Percentiles rank a stretch among this genome's conserved stretches.
phyloP scores from a whole-genome alignment of 1,140 invertebrate genomes.

The Bombus superbus region DNA sequence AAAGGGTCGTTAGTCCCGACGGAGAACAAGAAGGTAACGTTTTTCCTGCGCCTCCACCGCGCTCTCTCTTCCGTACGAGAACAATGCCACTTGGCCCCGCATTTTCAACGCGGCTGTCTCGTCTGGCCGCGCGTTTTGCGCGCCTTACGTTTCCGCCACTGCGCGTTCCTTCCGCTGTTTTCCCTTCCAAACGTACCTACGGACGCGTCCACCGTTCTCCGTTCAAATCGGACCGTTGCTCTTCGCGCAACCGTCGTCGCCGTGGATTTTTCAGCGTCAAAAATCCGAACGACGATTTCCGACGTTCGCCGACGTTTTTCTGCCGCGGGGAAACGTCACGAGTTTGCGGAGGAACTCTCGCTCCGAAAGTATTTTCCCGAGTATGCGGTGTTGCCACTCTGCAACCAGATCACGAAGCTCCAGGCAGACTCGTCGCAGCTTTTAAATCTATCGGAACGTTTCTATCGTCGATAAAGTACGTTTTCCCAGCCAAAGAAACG shows the following conservation, averaged over 20 bases:
- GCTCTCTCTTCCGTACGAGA: background rate
- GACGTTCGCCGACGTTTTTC: background rate
- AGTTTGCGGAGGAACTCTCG: slow-evolving; percentile 48
- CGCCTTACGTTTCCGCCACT: background rate
- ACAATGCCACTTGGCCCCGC: slow-evolving; percentile 17
- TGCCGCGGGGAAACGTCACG: background rate
- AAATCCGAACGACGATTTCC: background rate
- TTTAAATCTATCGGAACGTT: background rate
- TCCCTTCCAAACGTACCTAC: background rate
- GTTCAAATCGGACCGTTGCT: background rate
- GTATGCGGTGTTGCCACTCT: background rate
- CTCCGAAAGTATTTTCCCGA: slow-evolving; percentile 19
- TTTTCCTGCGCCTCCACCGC: background rate
- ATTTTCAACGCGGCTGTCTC: background rate
- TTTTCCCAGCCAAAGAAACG: background rate
- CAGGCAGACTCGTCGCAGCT: background rate
- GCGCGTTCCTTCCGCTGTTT: background rate
- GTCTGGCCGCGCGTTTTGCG: too few species aligned
- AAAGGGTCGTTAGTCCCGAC: slow-evolving; percentile 54
- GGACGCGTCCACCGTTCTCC: too few species aligned
- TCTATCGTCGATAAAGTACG: too few species aligned
- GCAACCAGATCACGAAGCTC: slow-evolving; percentile 49
- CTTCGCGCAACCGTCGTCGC: fast-evolving
- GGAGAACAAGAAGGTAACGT: slow-evolving; percentile 44
- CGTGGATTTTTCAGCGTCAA: too few species aligned